Conservation (phyloP, 2,113 vertebrate species). For the Lepisosteus oculatus region DNA sequence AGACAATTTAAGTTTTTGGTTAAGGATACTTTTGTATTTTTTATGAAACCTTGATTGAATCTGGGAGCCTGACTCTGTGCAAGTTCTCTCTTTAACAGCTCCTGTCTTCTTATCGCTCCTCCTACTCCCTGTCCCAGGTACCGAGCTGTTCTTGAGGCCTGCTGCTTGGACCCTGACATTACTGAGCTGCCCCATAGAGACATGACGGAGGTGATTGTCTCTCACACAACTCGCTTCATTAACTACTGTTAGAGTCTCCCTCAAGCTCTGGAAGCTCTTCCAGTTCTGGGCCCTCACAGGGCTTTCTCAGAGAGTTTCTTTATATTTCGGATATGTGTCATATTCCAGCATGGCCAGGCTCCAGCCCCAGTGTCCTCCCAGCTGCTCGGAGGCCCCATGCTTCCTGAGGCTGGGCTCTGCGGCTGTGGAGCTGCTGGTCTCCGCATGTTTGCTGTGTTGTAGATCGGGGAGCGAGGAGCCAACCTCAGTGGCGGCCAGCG, state of each 20-base stretch:
- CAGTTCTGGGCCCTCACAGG: background rate
- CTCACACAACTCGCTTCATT: background rate
- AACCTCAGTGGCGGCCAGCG: conserved; percentile 77
- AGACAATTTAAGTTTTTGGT: background rate
- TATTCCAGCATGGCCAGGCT: too few species aligned
- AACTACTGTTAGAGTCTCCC: background rate
- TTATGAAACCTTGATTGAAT: too few species aligned
- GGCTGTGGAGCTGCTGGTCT: background rate
- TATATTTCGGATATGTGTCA: too few species aligned
- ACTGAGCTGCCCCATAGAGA: conserved; percentile 66
- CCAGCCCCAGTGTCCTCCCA: too few species aligned
- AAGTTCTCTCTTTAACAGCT: too few species aligned
- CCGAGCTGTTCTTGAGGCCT: conserved; percentile 59
- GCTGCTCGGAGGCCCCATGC: too few species aligned
- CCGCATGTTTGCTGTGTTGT: background rate
- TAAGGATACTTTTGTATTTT: too few species aligned
- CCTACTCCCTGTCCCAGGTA: conserved; percentile 50
- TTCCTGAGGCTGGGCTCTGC: background rate
- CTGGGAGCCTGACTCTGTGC: too few species aligned
- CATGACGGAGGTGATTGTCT: conserved; percentile 70
- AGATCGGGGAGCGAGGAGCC: conserved; percentile 74
- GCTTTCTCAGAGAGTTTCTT: background rate
- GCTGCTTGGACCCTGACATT: conserved; percentile 70
- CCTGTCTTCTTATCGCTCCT: background rate
- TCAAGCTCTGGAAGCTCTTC: background rate